Base-by-base conservation (phyloP, 2,797 vertebrate species). In the Argentina silus region DNA sequence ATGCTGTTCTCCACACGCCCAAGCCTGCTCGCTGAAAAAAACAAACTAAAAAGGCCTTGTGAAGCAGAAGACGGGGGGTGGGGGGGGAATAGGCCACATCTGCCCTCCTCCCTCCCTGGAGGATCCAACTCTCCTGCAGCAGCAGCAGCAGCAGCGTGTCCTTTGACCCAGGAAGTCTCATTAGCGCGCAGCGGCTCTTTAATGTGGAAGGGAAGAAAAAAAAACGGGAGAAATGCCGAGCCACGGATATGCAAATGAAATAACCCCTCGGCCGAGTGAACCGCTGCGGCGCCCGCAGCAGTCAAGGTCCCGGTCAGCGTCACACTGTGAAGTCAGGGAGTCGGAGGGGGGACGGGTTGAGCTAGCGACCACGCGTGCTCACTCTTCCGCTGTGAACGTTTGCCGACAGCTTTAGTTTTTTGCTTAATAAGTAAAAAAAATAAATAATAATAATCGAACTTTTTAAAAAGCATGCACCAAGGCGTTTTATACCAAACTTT, bases 171-270 rank as follows among this genome's bases (percentile, higher is more conserved):
- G 61, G 60, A 72, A 85, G 86, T 81, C 88, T 90, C 90, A 93
- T 92, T 91, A 90, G 86, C 68, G 71, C 50, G 68, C 76, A 69
- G 76, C 62, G 55, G 57, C 75, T 67, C 83, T 87, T 89, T 91
- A 69, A 85, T 89, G 86, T 86, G 76, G 75, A 83, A 83, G 87
- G n/a, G n/a, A n/a, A n/a, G n/a, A n/a, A n/a, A n/a, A 50, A 7
- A 7, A 11, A 82, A 73, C 78, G 76, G 72, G 15, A 87, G 78
- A 88, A 89, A 88, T 89, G 88, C 86, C 87, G 83, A 89, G 76
- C 76, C 77, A 86, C 62, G 71, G 69, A 81, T 90, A 92, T 92
- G 91, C 85, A 92, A 77, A 92, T 91, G 69, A 83, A 80, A 73
- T 10, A 14, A 75, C 73, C 81, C 84, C 79, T 72, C 74, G 80